Base-by-base conservation (phyloP, 2,888 invertebrate genomes). In the Chalcosyrphus nemorum region DNA sequence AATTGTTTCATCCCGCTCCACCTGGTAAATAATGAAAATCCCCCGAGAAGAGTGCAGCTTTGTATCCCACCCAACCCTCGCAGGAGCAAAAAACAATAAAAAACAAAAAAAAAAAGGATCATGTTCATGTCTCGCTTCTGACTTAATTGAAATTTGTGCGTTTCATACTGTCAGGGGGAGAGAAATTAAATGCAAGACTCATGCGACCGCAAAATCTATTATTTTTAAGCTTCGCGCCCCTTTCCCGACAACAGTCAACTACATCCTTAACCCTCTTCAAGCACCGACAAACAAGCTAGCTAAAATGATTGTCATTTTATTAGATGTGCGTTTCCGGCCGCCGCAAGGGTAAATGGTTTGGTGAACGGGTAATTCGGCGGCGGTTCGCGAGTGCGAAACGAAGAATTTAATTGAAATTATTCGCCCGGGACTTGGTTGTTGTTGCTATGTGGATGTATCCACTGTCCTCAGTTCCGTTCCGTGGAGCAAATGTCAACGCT, bases 341-440 rank as follows among this genome's bases (percentile, higher is more conserved):
- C 15, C n/a, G n/a, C n/a, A n/a, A n/a, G 43, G 29, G 15, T 27
- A 9, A 5, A 4, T 43, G 29, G n/a, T 6, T 15, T 29, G 5
- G n/a, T 19, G 11, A 5, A 1, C 15, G 17, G 45, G 4, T n/a
- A 45, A 32, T 61, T 59, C 27, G 15, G n/a, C n/a, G n/a, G n/a
- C n/a, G n/a, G n/a, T 52, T 45, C 29, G 43, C 54, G 19, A 11
- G 17, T n/a, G 13, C n/a, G 43, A 41, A 27, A 9, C n/a, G 43
- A 41, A 27, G 43, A 68, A 32, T 45, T 68, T 68, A 68, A 68
- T 68, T 68, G 68, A 68, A 68, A 68, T 68, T 54, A 56, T 41
- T 56, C 43, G 68, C 15, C 43, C 24, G 54, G n/a, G 54, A 56
- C 9, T 43, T 32, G 13, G 2, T 38, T 38, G 5, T 38, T 38